These are phyloP conservation scores for Hetaerina americana DNA, from an alignment of 1,140 invertebrate genomes.

Conservation along the genomic window DNA sequence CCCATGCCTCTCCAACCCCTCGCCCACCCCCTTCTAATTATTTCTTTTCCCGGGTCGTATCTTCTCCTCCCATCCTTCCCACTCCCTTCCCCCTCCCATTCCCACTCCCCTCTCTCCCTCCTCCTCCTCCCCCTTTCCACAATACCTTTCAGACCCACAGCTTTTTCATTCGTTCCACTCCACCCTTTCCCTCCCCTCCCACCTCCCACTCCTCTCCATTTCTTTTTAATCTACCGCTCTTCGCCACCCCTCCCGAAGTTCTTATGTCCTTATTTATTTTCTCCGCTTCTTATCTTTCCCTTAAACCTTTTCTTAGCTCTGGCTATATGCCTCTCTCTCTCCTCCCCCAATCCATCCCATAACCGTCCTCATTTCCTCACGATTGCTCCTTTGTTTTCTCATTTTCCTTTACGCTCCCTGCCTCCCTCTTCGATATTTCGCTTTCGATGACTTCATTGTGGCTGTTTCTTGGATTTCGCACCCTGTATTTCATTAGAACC, in stretches of 20 bases:
- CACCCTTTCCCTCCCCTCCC: neutral
- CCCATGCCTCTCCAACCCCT: neutral
- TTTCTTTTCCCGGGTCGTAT: neutral
- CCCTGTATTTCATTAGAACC: too few relatives aligned
- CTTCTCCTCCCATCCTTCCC: too few relatives aligned
- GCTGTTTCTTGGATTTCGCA: too few relatives aligned
- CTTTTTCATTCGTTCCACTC: neutral
- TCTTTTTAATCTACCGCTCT: neutral
- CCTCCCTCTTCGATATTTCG: too few relatives aligned
- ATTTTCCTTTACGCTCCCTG: too few relatives aligned
- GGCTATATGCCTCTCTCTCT: neutral
- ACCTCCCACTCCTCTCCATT: neutral
- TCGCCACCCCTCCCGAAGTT: too few relatives aligned
- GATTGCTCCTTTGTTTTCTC: too few relatives aligned
- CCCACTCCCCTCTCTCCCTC: neutral
- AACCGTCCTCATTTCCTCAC: too few relatives aligned
- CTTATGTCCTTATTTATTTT: neutral
- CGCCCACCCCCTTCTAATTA: neutral
- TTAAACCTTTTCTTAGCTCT: neutral
- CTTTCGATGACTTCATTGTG: too few relatives aligned
- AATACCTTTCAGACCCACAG: too few relatives aligned
- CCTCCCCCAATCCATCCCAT: too few relatives aligned
- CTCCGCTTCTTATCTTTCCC: neutral
- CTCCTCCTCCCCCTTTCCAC: neutral
- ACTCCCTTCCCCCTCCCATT: neutral